A percentile compares a stretch with the other conserved stretches of the same genome.
These are phyloP conservation scores for Eidolon helvum DNA, from an alignment of 2,113 vertebrate genomes.

Conservation along the genomic window DNA sequence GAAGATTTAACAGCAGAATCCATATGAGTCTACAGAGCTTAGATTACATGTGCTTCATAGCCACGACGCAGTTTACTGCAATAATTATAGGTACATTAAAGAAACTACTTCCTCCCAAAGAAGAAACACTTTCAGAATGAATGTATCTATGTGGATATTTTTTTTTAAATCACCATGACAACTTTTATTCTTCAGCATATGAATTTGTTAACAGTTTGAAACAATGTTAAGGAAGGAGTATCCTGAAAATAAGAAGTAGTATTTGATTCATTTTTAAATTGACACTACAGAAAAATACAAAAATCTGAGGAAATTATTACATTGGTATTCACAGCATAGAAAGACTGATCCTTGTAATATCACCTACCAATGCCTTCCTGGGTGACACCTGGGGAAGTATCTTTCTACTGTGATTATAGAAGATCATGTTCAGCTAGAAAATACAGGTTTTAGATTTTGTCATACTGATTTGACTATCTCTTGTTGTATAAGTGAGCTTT, in stretches of 20 bases:
- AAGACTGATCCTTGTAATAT: not conserved
- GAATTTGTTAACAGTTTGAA: conserved; percentile 38
- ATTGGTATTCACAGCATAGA: not conserved
- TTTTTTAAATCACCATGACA: conserved; percentile 34
- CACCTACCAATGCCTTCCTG: not conserved
- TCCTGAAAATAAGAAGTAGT: not conserved
- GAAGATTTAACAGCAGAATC: not conserved
- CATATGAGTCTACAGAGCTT: not conserved
- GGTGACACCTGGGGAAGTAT: not conserved
- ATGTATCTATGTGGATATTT: not conserved
- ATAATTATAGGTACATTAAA: not conserved
- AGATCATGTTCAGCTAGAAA: conserved; percentile 23
- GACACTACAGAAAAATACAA: conserved; percentile 31
- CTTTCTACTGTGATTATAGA: not conserved
- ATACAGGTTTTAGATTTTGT: not conserved
- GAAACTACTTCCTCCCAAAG: conserved; percentile 3
- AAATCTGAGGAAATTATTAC: not conserved
- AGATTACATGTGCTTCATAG: not conserved
- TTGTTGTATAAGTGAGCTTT: not conserved
- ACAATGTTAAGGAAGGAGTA: not conserved
- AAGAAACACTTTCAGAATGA: not conserved
- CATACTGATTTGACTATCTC: conserved; percentile 38
- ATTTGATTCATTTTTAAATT: conserved; percentile 27
- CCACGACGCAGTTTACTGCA: not conserved
- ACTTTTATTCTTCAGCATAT: not conserved